Base-by-base conservation (phyloP, 2,888 invertebrate genomes). In the Nemapogon koenigi region DNA sequence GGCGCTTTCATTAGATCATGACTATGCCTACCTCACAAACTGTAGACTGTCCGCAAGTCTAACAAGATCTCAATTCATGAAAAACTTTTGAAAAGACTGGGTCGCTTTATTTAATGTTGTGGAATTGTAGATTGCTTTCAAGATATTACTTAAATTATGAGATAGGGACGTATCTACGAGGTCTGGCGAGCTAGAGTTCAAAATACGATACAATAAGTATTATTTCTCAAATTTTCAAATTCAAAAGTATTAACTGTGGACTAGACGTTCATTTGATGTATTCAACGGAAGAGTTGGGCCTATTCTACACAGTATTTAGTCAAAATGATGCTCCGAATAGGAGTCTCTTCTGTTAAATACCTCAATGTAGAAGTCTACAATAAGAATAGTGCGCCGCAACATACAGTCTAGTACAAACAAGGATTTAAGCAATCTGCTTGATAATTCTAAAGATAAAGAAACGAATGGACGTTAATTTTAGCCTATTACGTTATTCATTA, bases 91-190 rank as follows among this genome's bases (percentile, higher is more conserved):
- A 78, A 76, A 78, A 78, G 78, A 78, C 78, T 78, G 78, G 76
- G 75, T 72, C 72, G 76, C 76, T 78, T 78, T 78, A 78, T 71
- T 76, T 72, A 72, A 76, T 76, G 76, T 78, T 73, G 76, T 75
- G 76, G 76, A 71, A 70, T 70, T 63, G 72, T 75, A 71, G 73
- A 70, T 73, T n/a, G 73, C 73, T 69, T 69, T 61, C 67, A 68
- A 62, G 68, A 71, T 73, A 73, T 75, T 69, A 71, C 72, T 75
- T 75, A 71, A 73, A 22, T 10, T 22, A 22, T 10, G 22, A 22
- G 10, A 22, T 7, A 22, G 10, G 10, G 6, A 22, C 22, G 6
- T 22, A 10, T 6, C 22, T 22, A 22, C 22, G 6, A 10, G 22
- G 10, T 10, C 22, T 22, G 10, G 10, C 22, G 22, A 22, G 10